phyloP scores from a whole-genome alignment of 2,797 vertebrate genomes.

The Lutjanus campechanus region DNA sequence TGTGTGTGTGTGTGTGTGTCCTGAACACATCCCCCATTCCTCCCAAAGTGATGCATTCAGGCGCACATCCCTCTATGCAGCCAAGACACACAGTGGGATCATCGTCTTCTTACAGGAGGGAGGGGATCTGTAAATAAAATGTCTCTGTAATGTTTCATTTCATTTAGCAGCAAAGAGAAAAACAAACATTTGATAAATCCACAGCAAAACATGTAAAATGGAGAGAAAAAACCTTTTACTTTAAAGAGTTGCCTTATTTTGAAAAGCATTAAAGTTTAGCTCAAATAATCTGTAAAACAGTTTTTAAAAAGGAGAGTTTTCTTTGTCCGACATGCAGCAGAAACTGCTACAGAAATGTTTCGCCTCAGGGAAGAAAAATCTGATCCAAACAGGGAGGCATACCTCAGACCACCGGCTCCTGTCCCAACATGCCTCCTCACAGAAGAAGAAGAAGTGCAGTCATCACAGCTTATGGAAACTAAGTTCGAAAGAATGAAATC shows the following conservation, averaged over 20 bases:
- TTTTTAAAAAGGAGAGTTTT: neutral
- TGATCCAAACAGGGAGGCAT: constrained; percentile 19
- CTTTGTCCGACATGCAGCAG: neutral
- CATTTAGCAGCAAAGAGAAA: neutral
- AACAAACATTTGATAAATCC: too few species aligned
- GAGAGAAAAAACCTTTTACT: neutral
- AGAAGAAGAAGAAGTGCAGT: neutral
- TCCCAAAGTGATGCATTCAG: neutral
- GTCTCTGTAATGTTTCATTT: too few species aligned
- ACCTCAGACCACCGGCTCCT: constrained; percentile 49
- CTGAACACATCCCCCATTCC: neutral
- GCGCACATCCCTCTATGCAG: neutral
- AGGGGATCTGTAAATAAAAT: neutral
- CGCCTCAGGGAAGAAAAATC: constrained; percentile 49
- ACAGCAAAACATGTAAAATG: neutral
- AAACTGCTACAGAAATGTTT: constrained; percentile 42
- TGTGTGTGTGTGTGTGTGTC: too few species aligned
- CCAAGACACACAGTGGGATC: neutral
- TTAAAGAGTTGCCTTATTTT: neutral
- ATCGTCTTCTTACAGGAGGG: neutral
- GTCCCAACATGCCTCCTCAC: constrained; percentile 54
- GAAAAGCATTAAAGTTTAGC: neutral
- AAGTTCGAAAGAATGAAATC: neutral
- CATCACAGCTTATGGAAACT: neutral
- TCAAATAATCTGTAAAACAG: neutral